Percentiles rank a stretch among this genome's conserved stretches.
Evolutionary conservation across 2,888 invertebrate species (phyloP).

Genomic region (Pachydiplax longipennis): DNA sequence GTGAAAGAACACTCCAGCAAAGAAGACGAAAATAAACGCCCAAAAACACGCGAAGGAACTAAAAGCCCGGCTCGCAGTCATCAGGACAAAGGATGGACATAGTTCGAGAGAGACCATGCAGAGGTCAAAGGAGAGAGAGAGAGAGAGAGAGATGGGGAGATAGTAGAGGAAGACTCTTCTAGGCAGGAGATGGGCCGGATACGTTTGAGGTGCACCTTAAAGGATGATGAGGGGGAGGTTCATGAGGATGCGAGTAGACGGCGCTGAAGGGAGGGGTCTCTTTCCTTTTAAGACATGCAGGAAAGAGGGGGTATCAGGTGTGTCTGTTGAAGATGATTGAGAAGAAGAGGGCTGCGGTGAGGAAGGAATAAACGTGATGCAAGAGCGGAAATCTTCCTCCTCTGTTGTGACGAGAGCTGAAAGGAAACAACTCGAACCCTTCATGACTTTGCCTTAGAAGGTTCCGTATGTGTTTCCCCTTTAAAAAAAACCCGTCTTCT

Average conservation of each 20-base stretch:
- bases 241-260: neutral
- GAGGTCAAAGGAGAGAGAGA: neutral
- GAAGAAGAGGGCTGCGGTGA: neutral
- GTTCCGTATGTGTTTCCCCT: neutral
- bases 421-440: neutral
- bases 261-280: neutral
- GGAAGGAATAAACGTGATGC: neutral
- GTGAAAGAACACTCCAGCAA: too few relatives aligned
- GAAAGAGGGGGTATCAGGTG: neutral
- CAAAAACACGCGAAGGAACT: too few relatives aligned
- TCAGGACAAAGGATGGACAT: neutral
- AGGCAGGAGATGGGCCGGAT: neutral
- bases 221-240: neutral
- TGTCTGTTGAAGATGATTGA: neutral
- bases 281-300: neutral
- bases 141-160: too few relatives aligned
- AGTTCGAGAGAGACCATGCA: neutral
- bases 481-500: neutral
- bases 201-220: neutral
- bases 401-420: neutral
- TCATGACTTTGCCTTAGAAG: neutral
- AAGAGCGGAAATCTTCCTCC: neutral
- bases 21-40: too few relatives aligned
- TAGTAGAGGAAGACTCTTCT: neutral
- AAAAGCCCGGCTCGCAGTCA: neutral